phyloP scores from a whole-genome alignment of 2,888 invertebrate genomes.

The Clostera curtula region DNA sequence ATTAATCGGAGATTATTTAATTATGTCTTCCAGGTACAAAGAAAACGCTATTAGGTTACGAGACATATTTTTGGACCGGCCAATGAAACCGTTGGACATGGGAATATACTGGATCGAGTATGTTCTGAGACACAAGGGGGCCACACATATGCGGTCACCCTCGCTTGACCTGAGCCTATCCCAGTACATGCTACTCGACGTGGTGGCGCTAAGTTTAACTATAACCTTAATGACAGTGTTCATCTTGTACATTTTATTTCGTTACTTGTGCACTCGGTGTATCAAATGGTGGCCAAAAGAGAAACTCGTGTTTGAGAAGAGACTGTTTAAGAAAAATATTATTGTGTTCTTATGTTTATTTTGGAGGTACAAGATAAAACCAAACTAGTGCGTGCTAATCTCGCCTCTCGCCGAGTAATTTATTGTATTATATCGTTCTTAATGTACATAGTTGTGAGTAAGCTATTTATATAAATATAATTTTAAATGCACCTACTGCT shows the following conservation, averaged over 20 bases:
- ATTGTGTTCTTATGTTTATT: slow-evolving; percentile 51
- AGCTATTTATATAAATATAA: slow-evolving; percentile 42
- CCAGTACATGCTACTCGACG: slow-evolving; percentile 62
- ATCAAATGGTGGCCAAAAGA: slow-evolving; percentile 61
- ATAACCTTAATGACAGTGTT: slow-evolving; percentile 39
- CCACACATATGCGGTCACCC: slow-evolving; percentile 64
- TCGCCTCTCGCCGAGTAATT: slow-evolving; percentile 16
- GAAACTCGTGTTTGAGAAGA: slow-evolving; percentile 49
- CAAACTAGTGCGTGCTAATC: slow-evolving; percentile 37
- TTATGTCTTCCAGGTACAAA: slow-evolving; percentile 58
- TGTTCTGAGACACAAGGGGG: slow-evolving; percentile 74
- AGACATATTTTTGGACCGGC: slow-evolving; percentile 73
- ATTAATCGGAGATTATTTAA: slow-evolving; percentile 1
- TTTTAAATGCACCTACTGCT: neutral
- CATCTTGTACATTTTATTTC: slow-evolving; percentile 52
- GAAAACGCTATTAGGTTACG: slow-evolving; percentile 62
- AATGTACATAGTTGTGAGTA: slow-evolving; percentile 55
- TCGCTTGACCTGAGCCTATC: slow-evolving; percentile 60
- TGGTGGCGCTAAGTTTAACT: slow-evolving; percentile 45
- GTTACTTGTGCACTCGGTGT: slow-evolving; percentile 56
- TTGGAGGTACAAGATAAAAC: slow-evolving; percentile 58
- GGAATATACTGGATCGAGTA: slow-evolving; percentile 80
- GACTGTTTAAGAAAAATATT: slow-evolving; percentile 47
- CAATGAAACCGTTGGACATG: slow-evolving; percentile 72
- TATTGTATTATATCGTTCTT: slow-evolving; percentile 37